A percentile compares a stretch with the other conserved stretches of the same genome.
These are phyloP conservation scores for Peromyscus polionotus DNA, from an alignment of 2,113 vertebrate species.

Conservation along the genomic window DNA sequence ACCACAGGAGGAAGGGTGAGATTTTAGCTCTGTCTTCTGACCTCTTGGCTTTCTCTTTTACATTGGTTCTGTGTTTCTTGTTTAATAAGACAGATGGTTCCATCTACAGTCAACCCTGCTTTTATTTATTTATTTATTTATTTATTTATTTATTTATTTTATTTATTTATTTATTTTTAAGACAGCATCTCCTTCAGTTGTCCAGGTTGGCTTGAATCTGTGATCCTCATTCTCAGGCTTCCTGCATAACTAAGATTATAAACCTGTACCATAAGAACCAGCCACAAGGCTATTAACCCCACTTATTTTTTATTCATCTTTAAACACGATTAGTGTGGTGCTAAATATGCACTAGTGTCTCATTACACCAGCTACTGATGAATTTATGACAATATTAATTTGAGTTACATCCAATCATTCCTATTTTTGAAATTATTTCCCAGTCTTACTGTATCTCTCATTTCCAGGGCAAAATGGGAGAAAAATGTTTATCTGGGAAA, in stretches of 20 bases:
- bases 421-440: conserved; percentile 18
- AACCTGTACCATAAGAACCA: neutral
- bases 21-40: too few relatives aligned
- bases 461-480: neutral
- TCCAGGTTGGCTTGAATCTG: neutral
- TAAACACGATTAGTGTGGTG: neutral
- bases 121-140: neutral
- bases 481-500: neutral
- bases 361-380: neutral
- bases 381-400: neutral
- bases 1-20: too few relatives aligned
- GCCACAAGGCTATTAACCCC: neutral
- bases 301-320: conserved; percentile 17
- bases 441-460: neutral
- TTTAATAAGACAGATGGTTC: too few relatives aligned
- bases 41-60: too few relatives aligned
- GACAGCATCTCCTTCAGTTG: neutral
- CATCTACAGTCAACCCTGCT: neutral
- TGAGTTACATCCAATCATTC: conserved; percentile 15
- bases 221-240: neutral
- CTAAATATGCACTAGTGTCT: neutral
- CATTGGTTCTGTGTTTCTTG: too few relatives aligned
- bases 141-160: neutral
- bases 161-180: neutral
- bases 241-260: neutral